A percentile compares a stretch with the other conserved stretches of the same genome.
Conservation (phyloP, 2,888 invertebrate species). For the Caenorhabditis virilis region DNA sequence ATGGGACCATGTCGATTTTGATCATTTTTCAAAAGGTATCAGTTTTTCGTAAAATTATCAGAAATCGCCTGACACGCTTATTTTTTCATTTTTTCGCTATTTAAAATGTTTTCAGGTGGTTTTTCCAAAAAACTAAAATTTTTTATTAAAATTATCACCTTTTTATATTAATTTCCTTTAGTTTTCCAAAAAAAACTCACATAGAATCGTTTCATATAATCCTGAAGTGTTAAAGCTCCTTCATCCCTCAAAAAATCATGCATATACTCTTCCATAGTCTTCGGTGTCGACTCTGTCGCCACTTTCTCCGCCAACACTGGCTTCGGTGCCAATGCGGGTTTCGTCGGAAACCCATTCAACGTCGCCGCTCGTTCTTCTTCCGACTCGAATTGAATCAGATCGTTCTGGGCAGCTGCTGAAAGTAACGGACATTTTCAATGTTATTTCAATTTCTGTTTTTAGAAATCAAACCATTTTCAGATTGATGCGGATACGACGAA, state of each 20-base stretch:
- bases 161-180: too few relatives aligned
- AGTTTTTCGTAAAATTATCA: too few relatives aligned
- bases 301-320: background rate
- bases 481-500: too few relatives aligned
- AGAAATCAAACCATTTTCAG: background rate
- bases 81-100: too few relatives aligned
- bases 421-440: background rate
- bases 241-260: slow-evolving; percentile 20
- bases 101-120: too few relatives aligned
- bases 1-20: too few relatives aligned
- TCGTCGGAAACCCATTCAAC: background rate
- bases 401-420: slow-evolving; percentile 9
- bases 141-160: too few relatives aligned
- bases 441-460: background rate
- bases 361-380: slow-evolving; percentile 22
- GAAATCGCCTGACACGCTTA: too few relatives aligned
- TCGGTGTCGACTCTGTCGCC: too few relatives aligned
- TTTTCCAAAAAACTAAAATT: too few relatives aligned
- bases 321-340: background rate
- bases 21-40: too few relatives aligned
- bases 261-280: slow-evolving; percentile 12
- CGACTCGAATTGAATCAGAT: slow-evolving; percentile 29
- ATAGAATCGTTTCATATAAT: slow-evolving; percentile 22
- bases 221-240: background rate
- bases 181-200: slow-evolving; percentile 18